Percentiles rank a stretch among this genome's conserved stretches.
phyloP scores from a whole-genome alignment of 2,797 vertebrate genomes.

The Todus mexicanus region DNA sequence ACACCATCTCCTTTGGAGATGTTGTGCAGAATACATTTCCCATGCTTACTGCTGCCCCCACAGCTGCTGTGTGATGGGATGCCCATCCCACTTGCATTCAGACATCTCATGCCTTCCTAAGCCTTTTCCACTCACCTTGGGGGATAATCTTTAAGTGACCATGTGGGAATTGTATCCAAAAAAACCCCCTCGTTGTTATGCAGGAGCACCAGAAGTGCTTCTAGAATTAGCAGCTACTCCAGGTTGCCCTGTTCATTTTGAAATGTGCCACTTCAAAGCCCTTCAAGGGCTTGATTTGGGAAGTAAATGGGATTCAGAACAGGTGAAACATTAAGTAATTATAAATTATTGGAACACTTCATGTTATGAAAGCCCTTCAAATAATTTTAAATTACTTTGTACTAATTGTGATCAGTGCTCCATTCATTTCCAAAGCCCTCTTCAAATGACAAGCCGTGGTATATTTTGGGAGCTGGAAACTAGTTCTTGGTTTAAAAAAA shows the following conservation, averaged over 20 bases:
- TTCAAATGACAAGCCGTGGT: constrained; percentile 34
- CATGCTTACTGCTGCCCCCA: not conserved
- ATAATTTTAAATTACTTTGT: constrained; percentile 71
- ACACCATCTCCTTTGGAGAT: not conserved
- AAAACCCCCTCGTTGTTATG: constrained; percentile 26
- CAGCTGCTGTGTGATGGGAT: not conserved
- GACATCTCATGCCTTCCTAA: not conserved
- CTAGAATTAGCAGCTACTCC: constrained; percentile 71
- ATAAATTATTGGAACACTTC: constrained; percentile 70
- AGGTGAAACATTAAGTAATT: constrained; percentile 72
- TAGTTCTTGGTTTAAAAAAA: not conserved
- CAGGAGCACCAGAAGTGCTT: constrained; percentile 57
- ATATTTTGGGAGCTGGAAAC: constrained; percentile 56
- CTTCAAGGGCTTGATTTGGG: constrained; percentile 64
- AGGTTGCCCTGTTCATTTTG: constrained; percentile 58
- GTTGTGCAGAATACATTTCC: not conserved
- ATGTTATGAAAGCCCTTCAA: constrained; percentile 64
- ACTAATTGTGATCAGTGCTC: constrained; percentile 70
- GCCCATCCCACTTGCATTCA: not conserved
- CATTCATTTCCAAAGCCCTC: constrained; percentile 61
- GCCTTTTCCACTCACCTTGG: not conserved
- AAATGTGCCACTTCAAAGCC: constrained; percentile 61
- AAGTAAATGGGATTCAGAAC: constrained; percentile 66
- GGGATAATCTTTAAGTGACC: constrained; percentile 10
- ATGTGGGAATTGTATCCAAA: not conserved